These are phyloP conservation scores for Andricus curvator DNA, from an alignment of 2,888 invertebrate genomes.

Conservation along the genomic window DNA sequence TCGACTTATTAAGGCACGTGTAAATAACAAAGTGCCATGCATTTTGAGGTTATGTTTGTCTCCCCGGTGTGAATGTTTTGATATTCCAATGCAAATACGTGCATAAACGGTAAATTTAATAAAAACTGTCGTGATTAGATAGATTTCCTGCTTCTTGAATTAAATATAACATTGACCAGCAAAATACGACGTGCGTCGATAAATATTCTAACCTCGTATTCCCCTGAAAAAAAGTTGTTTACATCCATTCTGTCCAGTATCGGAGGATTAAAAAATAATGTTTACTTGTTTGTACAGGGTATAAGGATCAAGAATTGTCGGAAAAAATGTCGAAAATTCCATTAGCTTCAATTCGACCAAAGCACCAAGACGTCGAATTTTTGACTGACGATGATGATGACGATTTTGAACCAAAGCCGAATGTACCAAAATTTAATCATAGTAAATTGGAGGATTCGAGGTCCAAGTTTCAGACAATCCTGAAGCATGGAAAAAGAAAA, in stretches of 20 bases:
- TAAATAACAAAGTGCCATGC: not conserved
- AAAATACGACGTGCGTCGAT: not conserved
- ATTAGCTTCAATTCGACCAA: too few species aligned
- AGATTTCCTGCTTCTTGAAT: not conserved
- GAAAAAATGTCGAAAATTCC: constrained; percentile 12
- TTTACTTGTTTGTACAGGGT: not conserved
- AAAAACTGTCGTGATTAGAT: not conserved
- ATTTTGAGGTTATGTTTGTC: constrained; percentile 25
- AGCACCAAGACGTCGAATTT: not conserved
- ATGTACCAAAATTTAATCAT: not conserved
- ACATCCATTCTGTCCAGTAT: not conserved
- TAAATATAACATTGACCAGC: not conserved
- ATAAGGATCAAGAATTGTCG: not conserved
- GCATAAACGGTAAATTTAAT: not conserved
- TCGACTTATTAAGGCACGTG: not conserved
- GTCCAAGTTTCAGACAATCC: not conserved
- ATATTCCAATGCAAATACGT: not conserved
- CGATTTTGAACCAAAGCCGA: not conserved
- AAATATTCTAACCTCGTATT: not conserved
- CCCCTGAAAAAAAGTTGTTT: not conserved
- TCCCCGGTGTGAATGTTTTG: not conserved
- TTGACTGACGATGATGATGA: constrained; percentile 16
- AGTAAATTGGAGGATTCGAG: not conserved
- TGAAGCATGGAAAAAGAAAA: constrained; percentile 1
- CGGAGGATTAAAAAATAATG: not conserved